Evolutionary conservation across 2,797 vertebrate species (phyloP).

Genomic region (Myotis planiceps): DNA sequence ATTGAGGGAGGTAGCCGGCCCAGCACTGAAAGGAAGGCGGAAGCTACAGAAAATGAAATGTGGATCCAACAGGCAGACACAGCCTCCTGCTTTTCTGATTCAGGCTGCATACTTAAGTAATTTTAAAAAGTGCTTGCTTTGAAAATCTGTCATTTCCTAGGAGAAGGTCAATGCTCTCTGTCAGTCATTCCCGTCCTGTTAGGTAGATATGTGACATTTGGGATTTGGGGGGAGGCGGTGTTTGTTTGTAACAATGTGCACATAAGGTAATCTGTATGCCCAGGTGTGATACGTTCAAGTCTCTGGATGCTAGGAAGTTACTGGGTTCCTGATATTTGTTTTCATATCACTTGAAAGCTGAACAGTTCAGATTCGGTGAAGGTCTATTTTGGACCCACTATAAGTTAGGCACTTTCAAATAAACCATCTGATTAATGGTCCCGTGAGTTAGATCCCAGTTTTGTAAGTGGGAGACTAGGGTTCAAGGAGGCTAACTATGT

Average conservation of each 20-base stretch:
- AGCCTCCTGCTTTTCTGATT: constrained; percentile 30
- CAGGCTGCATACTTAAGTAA: constrained; percentile 52
- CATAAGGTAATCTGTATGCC: constrained; percentile 1
- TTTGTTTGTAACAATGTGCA: background rate
- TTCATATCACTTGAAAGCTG: background rate
- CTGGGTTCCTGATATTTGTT: constrained; percentile 5
- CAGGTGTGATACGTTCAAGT: background rate
- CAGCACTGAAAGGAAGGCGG: background rate
- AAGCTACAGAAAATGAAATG: constrained; percentile 45
- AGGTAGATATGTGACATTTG: background rate
- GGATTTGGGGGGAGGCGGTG: background rate
- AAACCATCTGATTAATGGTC: background rate
- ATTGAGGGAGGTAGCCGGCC: background rate
- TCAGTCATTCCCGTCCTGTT: constrained; percentile 52
- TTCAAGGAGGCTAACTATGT: background rate
- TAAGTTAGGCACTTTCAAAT: background rate
- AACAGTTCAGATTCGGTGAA: constrained; percentile 13
- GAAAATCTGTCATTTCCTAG: constrained; percentile 64
- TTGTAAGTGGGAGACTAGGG: background rate
- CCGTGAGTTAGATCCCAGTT: background rate
- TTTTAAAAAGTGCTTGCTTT: constrained; percentile 64
- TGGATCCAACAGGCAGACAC: constrained; percentile 51
- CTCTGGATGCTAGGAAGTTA: constrained; percentile 13
- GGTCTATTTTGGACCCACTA: background rate
- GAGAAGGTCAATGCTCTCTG: constrained; percentile 52